Evolutionary conservation across 2,888 invertebrate species (phyloP).

Genomic region (Rhingia rostrata): DNA sequence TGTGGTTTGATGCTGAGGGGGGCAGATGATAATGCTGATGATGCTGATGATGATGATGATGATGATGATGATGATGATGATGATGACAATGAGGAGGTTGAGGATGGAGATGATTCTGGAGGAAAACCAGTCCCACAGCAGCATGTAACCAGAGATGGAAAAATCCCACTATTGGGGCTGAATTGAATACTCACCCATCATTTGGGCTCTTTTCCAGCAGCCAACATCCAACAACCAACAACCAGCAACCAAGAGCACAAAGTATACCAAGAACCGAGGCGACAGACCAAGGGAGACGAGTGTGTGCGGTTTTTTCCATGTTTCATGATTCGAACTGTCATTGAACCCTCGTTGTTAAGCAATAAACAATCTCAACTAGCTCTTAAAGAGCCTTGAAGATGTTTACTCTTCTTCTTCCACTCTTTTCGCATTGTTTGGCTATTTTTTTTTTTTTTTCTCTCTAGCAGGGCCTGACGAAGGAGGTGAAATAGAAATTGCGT

Average conservation of each 20-base stretch:
- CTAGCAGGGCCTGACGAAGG: slow-evolving; percentile 20
- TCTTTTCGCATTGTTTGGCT: slow-evolving; percentile 13
- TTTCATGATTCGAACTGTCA: slow-evolving; percentile 73
- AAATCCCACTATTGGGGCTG: slow-evolving; percentile 15
- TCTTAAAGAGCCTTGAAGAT: slow-evolving; percentile 73
- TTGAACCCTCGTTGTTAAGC: slow-evolving; percentile 74
- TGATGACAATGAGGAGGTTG: background rate
- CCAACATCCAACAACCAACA: slow-evolving; percentile 44
- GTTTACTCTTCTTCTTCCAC: slow-evolving; percentile 59
- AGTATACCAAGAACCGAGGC: background rate
- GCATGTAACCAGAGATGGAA: slow-evolving; percentile 65
- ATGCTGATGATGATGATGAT: too few relatives aligned
- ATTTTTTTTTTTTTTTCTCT: slow-evolving; percentile 9
- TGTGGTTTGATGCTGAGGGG: slow-evolving; percentile 14
- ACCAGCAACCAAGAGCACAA: slow-evolving; percentile 10
- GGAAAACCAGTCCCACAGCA: slow-evolving; percentile 61
- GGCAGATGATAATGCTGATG: slow-evolving; percentile 12
- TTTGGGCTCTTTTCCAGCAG: slow-evolving; percentile 56
- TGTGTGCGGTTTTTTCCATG: slow-evolving; percentile 56
- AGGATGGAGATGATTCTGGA: slow-evolving; percentile 26
- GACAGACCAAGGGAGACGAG: slow-evolving; percentile 1
- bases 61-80: too few relatives aligned
- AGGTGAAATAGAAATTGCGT: slow-evolving; percentile 65
- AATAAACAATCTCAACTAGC: slow-evolving; percentile 74
- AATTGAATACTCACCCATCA: slow-evolving; percentile 61